Evolutionary conservation across 2,888 invertebrate genomes (phyloP), one percentile per base, ranked within the genome.

Genomic region (Watsonalla cultraria): DNA sequence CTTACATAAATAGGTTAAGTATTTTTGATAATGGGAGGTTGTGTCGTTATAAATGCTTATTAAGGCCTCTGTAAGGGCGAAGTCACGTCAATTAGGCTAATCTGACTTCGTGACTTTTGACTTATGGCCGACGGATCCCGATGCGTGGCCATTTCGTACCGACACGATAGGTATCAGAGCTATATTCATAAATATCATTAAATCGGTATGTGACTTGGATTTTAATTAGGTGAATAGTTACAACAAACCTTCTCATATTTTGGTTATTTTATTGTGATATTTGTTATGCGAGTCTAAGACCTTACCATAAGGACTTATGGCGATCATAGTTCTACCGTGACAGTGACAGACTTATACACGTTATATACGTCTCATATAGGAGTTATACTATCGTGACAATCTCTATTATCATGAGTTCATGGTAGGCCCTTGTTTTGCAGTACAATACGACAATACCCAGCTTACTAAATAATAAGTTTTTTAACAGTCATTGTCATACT

Each of bases 101-200:
- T 83, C 80, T 80, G 58, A 66, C 71, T 88, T 88, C 90, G 90
- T 90, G 90, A 88, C 90, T 82, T 74, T 76, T 89, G 89, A 89
- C 84, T 90, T 89, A 89, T 85, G 81, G 72, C 67, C 68, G 80
- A 74, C 64, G 84, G 86, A 87, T 90, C 87, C 84, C 81, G 74
- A 80, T 75, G 82, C 82, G 81, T 78, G 78, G 76, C 66, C 62
- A 62, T 63, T 64, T 64, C 64, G 60, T 66, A 64, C 72, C 69
- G 75, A 76, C 74, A 75, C 73, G 82, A 81, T 82, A 66, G 66
- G 65, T 80, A 85, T 86, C 80, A 76, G 68, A 73, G 66, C 71
- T 59, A 59, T 55, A 62, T 66, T 70, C 69, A 76, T 84, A 82
- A 84, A 84, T 83, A 82, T 72, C 78, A 84, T 78, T 82, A 73